Evolutionary conservation across 2,888 invertebrate species (phyloP), one percentile per base, ranked within the genome.

Genomic region (Drosophila cognata): DNA sequence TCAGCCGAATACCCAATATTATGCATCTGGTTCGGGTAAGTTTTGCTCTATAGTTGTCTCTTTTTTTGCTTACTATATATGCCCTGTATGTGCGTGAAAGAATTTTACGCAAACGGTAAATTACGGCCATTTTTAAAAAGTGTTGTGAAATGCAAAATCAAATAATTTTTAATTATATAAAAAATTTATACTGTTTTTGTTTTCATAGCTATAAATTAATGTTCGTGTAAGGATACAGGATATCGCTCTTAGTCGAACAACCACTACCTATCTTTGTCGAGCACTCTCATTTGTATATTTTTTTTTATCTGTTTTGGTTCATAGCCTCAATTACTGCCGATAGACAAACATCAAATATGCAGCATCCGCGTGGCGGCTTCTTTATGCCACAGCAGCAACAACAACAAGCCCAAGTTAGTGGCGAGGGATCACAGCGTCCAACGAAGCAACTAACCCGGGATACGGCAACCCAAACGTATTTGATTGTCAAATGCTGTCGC

Each of bases 271-370:
- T 1, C 13, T 13, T 16, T 25, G 4, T 10, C 16, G 5, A 35
- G 21, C 11, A 21, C 21, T n/a, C 4, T 31, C 18, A 11, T 18
- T 21, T 18, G 10, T 7, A n/a, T n/a, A 41, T 4, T 51, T 21
- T 13, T 18, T 11, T n/a, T 28, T 6, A 36, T 36, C 38, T n/a
- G 35, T 53, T 25, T 25, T 25, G 43, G 21, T 21, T 16, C 46
- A 2, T 48, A 88, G 88, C 79, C 21, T 72, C 88, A 4, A 61
- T 84, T 72, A 84, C 69, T 53, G 48, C 74, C 28, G 76, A 71
- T 21, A 73, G 75, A 0, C 84, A 70, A 25, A 70, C 53, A 48
- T 76, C 52, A 46, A 71, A 55, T 61, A 58, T 74, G 71, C 83
- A 58, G 8, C 78, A 60, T 11, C 43, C 78, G 16, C 65, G 53